Base-by-base conservation (phyloP, 2,888 invertebrate species). In the Rapana venosa region DNA sequence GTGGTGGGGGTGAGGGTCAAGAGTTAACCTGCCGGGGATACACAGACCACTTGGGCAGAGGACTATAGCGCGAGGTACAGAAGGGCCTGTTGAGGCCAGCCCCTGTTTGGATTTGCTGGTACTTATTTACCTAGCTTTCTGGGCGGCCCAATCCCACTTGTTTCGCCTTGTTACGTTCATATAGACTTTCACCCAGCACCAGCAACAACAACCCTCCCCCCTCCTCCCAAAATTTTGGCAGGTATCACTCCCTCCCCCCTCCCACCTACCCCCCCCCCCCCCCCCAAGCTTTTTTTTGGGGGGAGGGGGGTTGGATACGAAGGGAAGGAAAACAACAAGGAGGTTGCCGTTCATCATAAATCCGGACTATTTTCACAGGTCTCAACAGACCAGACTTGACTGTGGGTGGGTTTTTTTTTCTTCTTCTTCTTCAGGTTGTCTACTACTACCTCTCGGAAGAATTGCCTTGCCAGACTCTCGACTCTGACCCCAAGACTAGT, bases 101-200 rank as follows among this genome's bases (percentile, higher is more conserved):
- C 20, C 8, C 20, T 83, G 81, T 83, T 36, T 83, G 36, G 47
- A 22, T 36, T 83, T 83, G 36, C 47, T 26, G 36, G 81, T 74
- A 74, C 32, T 83, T 83, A 83, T 79, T 79, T 11, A 83, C 81
- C 26, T 8, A 47, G 81, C 47, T 83, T 47, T 47, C 81, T 47
- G 5, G 47, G 0, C 36, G 47, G 81, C 47, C 26, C 8, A 83
- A 47, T 47, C 81, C 81, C 81, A 83, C 81, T 83, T 47, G 47
- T 47, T 47, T 47, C 47, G 81, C 81, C 47, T 36, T 83, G 81
- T 47, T 83, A 83, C 47, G 1, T 47, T 30, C 79, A 22, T 13
- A 83, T 13, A 83, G 36, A 15, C 22, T 74, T 11, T 47, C 81
- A 66, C 66, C 20, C 26, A 26, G n/a, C 26, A 6, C 17, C 26